Evolutionary conservation across 1,140 invertebrate species (phyloP).

Genomic region (Drosophila subpulchrella): DNA sequence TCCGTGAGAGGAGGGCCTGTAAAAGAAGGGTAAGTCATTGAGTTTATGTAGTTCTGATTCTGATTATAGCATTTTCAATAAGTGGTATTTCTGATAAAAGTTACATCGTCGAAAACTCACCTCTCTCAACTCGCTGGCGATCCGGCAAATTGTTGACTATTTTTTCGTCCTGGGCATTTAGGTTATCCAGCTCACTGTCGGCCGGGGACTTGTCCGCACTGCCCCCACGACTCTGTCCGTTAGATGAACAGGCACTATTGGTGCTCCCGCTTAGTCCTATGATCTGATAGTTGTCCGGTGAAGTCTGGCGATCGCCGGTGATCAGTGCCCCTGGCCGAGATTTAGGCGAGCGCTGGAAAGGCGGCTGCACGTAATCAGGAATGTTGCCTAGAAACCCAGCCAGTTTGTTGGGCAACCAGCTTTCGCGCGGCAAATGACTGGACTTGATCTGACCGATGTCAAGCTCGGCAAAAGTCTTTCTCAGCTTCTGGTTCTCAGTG

Average conservation of each 20-base stretch:
- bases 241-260: constrained; percentile 67
- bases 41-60: neutral
- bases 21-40: neutral
- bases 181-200: constrained; percentile 75
- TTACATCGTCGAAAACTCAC: constrained; percentile 29
- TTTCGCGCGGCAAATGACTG: constrained; percentile 51
- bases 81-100: too few relatives aligned
- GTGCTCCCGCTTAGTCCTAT: constrained; percentile 70
- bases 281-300: constrained; percentile 77
- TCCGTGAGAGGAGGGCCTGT: constrained; percentile 87
- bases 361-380: constrained; percentile 75
- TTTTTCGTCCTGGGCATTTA: constrained; percentile 77
- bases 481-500: constrained; percentile 87
- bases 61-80: too few relatives aligned
- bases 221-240: constrained; percentile 66
- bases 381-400: constrained; percentile 72
- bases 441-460: constrained; percentile 86
- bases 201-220: constrained; percentile 76
- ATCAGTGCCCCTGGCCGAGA: constrained; percentile 86
- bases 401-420: constrained; percentile 80
- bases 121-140: constrained; percentile 60
- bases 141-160: constrained; percentile 76
- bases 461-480: constrained; percentile 93
- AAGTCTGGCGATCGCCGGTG: constrained; percentile 63
- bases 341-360: constrained; percentile 89